Percentiles rank a stretch among this genome's conserved stretches.
Evolutionary conservation across 1,140 invertebrate genomes (phyloP).

Genomic region (Trissolcus basalis): DNA sequence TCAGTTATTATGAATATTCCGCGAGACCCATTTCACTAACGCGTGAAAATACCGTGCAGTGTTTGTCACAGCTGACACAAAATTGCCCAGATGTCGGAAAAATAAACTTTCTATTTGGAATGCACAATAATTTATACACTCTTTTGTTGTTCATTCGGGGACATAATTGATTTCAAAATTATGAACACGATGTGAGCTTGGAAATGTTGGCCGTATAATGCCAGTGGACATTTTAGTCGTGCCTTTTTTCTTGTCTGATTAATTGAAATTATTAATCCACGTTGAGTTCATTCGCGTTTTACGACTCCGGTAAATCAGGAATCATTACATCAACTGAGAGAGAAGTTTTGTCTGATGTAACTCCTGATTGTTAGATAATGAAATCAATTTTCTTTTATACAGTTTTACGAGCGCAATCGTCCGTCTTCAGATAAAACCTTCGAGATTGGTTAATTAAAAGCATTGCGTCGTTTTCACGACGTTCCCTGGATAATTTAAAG

Average conservation of each 20-base stretch:
- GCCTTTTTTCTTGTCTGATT: too few species aligned
- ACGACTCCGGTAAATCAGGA: constrained; percentile 28
- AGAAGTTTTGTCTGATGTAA: constrained; percentile 20
- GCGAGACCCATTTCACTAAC: constrained; percentile 26
- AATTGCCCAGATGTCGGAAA: too few species aligned
- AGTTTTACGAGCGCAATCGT: constrained; percentile 27
- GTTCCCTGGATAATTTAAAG: constrained; percentile 19
- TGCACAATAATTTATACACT: too few species aligned
- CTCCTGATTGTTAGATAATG: constrained; percentile 36
- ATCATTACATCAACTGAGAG: constrained; percentile 19
- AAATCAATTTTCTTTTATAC: constrained; percentile 42
- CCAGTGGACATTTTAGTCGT: too few species aligned
- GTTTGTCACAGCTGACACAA: neutral
- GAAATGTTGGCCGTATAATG: too few species aligned
- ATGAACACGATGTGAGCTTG: too few species aligned
- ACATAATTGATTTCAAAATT: too few species aligned
- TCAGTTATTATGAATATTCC: constrained; percentile 46
- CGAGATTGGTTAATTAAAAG: constrained; percentile 43
- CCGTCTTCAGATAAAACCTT: constrained; percentile 8
- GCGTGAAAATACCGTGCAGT: neutral
- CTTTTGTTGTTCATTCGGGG: too few species aligned
- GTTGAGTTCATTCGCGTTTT: constrained; percentile 8
- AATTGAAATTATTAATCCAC: too few species aligned
- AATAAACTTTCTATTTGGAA: too few species aligned
- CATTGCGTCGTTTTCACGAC: constrained; percentile 2